Evolutionary conservation across 2,888 invertebrate genomes (phyloP).

Genomic region (Drosophila nigritarsus): DNA sequence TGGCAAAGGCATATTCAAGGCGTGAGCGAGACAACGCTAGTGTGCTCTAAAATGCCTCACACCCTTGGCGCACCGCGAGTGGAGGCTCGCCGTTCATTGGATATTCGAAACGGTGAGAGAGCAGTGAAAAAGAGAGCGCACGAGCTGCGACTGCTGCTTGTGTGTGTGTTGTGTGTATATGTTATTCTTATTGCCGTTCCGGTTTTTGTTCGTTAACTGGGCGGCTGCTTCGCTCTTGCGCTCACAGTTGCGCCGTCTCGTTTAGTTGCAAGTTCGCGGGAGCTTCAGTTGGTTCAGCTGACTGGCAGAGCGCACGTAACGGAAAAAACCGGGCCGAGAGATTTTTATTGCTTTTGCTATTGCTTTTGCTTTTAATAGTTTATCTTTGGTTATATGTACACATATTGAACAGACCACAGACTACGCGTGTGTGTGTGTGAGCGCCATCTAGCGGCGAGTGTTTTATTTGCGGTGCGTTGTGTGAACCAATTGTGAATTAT

Average conservation of each 20-base stretch:
- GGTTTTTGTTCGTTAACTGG: conserved; percentile 45
- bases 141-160: conserved; percentile 5
- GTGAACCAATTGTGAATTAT: conserved; percentile 44
- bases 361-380: conserved; percentile 31
- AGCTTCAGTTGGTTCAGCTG: conserved; percentile 71
- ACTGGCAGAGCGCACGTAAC: conserved; percentile 68
- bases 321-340: conserved; percentile 64
- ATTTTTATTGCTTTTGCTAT: conserved; percentile 47
- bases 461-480: conserved; percentile 16
- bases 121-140: conserved; percentile 46
- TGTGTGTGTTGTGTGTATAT: conserved; percentile 3
- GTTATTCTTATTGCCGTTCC: conserved; percentile 58
- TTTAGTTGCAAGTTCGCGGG: conserved; percentile 68
- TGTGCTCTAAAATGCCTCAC: conserved; percentile 20
- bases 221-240: conserved; percentile 59
- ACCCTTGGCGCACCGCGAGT: conserved; percentile 31
- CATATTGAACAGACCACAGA: background rate
- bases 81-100: conserved; percentile 61
- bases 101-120: conserved; percentile 64
- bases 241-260: conserved; percentile 58
- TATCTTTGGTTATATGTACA: conserved; percentile 30
- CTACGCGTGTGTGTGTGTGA: conserved; percentile 12
- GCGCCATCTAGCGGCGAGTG: conserved; percentile 52
- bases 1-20: background rate
- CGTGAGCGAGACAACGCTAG: conserved; percentile 60